Conservation (phyloP, 2,797 vertebrate species). For the Gymnothorax javanicus region DNA sequence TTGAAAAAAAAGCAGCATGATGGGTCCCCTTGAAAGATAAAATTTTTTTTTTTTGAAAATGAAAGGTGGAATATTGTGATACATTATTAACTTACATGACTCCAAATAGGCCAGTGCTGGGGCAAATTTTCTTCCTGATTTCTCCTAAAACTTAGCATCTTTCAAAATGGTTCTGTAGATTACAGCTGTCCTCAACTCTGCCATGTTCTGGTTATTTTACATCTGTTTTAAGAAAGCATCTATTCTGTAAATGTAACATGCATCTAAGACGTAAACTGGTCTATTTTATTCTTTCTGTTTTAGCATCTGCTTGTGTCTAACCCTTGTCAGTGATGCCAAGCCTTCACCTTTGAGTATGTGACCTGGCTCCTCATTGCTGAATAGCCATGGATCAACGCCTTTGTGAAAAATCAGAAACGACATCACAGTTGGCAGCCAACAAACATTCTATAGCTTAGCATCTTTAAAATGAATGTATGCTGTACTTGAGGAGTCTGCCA, state of each 20-base stretch:
- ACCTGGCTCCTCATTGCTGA: not conserved
- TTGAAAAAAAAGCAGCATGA: too few species aligned
- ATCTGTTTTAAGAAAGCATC: not conserved
- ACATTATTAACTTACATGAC: not conserved
- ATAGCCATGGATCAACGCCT: not conserved
- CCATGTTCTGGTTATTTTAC: not conserved
- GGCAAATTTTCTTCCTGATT: not conserved
- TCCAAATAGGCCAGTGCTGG: not conserved
- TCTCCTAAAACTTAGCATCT: not conserved
- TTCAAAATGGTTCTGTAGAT: not conserved
- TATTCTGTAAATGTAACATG: not conserved
- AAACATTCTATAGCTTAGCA: not conserved
- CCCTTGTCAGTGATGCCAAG: not conserved
- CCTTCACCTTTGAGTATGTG: not conserved
- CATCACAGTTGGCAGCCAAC: conserved; percentile 1
- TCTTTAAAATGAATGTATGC: not conserved
- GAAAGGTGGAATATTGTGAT: not conserved
- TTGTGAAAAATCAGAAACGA: conserved; percentile 5
- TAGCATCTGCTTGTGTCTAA: not conserved
- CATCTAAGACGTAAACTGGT: not conserved
- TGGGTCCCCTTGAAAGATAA: not conserved
- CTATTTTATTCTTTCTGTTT: not conserved
- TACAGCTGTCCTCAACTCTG: not conserved
- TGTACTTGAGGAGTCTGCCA: not conserved
- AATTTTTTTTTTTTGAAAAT: not conserved